Percentiles rank a stretch among this genome's conserved stretches.
phyloP scores from a whole-genome alignment of 2,888 invertebrate genomes.

The Phyllotreta striolata region DNA sequence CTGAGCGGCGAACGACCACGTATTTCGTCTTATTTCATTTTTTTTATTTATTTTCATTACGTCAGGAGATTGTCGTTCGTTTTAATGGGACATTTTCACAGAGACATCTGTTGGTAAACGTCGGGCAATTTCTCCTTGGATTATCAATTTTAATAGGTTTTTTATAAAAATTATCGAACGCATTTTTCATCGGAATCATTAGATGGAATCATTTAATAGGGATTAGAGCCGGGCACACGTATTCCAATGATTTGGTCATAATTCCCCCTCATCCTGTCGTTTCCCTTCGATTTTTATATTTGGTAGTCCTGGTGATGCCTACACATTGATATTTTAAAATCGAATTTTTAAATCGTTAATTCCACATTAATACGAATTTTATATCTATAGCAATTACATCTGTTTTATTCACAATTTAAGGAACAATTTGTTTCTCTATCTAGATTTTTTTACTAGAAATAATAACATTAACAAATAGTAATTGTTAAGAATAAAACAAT shows the following conservation, averaged over 20 bases:
- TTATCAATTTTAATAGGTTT: neutral
- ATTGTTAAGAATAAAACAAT: no score
- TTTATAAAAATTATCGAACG: slow-evolving; percentile 19
- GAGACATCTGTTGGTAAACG: no score
- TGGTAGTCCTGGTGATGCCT: neutral
- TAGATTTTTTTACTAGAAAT: no score
- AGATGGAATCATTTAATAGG: slow-evolving; percentile 44
- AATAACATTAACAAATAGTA: no score
- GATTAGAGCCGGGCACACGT: slow-evolving; percentile 48
- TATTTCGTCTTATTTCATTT: slow-evolving; percentile 22
- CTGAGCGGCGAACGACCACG: slow-evolving; percentile 5
- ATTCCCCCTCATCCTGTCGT: slow-evolving; percentile 44
- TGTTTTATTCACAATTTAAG: no score
- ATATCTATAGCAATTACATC: no score
- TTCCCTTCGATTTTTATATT: slow-evolving; percentile 7
- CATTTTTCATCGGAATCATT: slow-evolving; percentile 11
- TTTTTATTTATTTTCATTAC: slow-evolving; percentile 14
- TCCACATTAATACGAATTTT: no score
- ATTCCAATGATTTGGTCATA: slow-evolving; percentile 52
- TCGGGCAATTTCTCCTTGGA: no score
- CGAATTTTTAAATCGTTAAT: no score
- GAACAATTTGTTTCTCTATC: no score
- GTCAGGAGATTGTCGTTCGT: neutral
- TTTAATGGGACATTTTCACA: no score
- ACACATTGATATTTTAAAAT: no score